Percentiles rank a stretch among this genome's conserved stretches.
phyloP scores from a whole-genome alignment of 2,797 vertebrate species.

The Artibeus jamaicensis region DNA sequence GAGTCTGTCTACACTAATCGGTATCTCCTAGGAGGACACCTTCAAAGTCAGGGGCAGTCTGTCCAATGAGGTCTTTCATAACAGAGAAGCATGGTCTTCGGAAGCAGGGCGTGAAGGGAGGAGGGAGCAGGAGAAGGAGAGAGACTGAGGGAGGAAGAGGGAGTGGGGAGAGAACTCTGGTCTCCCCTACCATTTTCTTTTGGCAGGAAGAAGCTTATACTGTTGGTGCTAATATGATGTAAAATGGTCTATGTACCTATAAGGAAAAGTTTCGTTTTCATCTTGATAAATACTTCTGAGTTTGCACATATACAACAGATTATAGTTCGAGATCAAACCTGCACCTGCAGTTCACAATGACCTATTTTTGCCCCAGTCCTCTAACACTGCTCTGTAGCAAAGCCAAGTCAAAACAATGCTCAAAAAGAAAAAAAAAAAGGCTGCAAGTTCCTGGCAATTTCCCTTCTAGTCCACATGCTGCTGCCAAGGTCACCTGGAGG shows the following conservation, averaged over 20 bases:
- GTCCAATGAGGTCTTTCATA: background rate
- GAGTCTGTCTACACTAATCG: background rate
- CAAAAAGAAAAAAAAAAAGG: background rate
- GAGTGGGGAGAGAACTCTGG: background rate
- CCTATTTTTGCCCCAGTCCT: slow-evolving; percentile 53
- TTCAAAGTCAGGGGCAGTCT: slow-evolving; percentile 1
- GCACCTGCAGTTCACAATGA: slow-evolving; percentile 43
- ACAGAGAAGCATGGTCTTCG: background rate
- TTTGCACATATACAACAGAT: background rate
- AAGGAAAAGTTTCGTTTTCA: background rate
- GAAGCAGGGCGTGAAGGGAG: background rate
- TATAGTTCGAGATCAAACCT: slow-evolving; percentile 5
- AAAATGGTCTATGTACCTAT: background rate
- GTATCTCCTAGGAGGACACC: background rate
- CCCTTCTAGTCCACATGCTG: slow-evolving; percentile 66
- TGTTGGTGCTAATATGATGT: background rate
- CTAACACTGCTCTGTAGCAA: slow-evolving; percentile 61
- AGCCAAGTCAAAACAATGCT: slow-evolving; percentile 60
- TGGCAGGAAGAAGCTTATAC: background rate
- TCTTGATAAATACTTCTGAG: background rate
- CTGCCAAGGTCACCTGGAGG: slow-evolving; percentile 82
- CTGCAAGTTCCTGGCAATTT: slow-evolving; percentile 72
- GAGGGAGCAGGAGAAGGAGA: background rate
- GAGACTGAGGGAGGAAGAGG: background rate
- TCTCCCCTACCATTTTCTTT: background rate